Percentiles rank a stretch among this genome's conserved stretches.
phyloP scores from a whole-genome alignment of 2,797 vertebrate genomes.

The Mustela erminea region DNA sequence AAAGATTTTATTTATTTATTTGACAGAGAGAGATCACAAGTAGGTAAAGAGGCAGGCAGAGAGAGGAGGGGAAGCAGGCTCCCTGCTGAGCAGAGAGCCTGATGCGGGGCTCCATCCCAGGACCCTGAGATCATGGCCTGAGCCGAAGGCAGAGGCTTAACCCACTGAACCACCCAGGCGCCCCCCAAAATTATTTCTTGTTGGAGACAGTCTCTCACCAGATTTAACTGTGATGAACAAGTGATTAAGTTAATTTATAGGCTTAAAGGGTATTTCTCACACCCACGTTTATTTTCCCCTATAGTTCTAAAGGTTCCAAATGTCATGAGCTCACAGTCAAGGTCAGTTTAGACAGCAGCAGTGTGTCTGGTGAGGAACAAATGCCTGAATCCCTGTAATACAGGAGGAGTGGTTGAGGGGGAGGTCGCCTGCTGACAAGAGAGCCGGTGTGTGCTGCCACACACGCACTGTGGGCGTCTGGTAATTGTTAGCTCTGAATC shows the following conservation, averaged over 20 bases:
- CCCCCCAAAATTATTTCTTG: slow-evolving; percentile 63
- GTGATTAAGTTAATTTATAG: slow-evolving; percentile 80
- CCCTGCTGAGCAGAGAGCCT: no score
- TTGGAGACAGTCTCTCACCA: slow-evolving; percentile 75
- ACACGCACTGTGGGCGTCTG: neutral
- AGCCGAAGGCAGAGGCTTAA: no score
- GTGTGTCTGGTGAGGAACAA: slow-evolving; percentile 28
- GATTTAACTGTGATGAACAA: slow-evolving; percentile 77
- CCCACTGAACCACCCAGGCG: no score
- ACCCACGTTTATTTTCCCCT: slow-evolving; percentile 41
- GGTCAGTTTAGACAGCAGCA: slow-evolving; percentile 58
- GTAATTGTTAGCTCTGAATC: slow-evolving; percentile 64
- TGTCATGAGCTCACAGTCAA: slow-evolving; percentile 44
- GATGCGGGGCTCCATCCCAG: no score
- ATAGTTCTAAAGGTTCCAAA: slow-evolving; percentile 48
- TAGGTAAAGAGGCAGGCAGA: no score
- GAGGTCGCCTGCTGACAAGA: slow-evolving; percentile 55
- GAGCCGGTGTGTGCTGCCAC: neutral
- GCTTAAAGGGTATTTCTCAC: slow-evolving; percentile 66
- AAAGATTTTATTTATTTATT: no score
- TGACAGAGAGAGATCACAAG: no score
- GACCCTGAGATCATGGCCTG: no score
- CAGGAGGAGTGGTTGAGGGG: slow-evolving; percentile 62
- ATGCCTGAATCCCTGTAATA: slow-evolving; percentile 16
- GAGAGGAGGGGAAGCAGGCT: no score